Evolutionary conservation across 1,140 invertebrate species (phyloP).

Genomic region (Cyphomyrmex costatus): DNA sequence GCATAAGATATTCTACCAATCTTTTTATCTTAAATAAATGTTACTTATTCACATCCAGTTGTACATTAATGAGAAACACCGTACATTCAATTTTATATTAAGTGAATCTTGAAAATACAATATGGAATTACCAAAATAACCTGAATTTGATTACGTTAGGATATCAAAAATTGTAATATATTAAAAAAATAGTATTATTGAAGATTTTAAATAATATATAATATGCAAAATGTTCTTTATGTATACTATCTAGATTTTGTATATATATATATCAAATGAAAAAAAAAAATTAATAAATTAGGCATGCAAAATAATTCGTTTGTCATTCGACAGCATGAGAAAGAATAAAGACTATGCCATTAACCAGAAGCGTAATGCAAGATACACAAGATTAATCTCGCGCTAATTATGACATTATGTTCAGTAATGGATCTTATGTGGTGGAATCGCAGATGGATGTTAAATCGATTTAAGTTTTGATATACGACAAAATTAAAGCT

Average conservation of each 20-base stretch:
- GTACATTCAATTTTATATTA: conserved; percentile 1
- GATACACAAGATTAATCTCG: conserved; percentile 22
- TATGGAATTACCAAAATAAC: background rate
- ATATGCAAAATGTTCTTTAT: background rate
- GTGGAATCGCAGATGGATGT: background rate
- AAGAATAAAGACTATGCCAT: conserved; percentile 33
- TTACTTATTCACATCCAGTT: background rate
- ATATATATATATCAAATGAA: background rate
- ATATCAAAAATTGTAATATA: background rate
- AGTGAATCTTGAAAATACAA: background rate
- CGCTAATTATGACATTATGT: background rate
- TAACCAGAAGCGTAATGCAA: conserved; percentile 14
- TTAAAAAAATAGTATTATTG: background rate
- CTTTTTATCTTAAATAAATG: conserved; percentile 41
- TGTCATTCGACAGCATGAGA: conserved; percentile 32
- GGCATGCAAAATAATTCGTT: conserved; percentile 26
- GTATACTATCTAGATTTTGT: conserved; percentile 18
- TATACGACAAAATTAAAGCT: background rate
- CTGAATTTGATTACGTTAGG: background rate
- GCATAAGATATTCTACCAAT: background rate
- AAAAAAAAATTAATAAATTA: conserved; percentile 8
- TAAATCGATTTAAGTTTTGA: background rate
- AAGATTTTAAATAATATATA: conserved; percentile 2
- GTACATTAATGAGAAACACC: background rate
- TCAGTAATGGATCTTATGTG: background rate